These are phyloP conservation scores for Plotosus lineatus DNA, from an alignment of 2,113 vertebrate species.

Conservation along the genomic window DNA sequence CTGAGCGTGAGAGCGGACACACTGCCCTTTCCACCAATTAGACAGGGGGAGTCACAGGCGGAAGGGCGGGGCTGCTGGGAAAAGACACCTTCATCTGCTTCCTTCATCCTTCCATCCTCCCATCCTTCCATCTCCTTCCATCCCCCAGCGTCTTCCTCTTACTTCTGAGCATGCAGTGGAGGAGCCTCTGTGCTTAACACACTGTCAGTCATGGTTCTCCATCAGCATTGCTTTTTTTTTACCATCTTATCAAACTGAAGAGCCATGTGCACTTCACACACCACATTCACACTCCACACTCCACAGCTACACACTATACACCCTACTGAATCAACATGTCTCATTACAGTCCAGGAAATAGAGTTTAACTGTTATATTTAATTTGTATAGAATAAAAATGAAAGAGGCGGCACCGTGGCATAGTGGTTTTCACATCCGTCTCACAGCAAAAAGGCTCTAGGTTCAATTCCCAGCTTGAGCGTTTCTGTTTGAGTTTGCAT, in stretches of 20 bases:
- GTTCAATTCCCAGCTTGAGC: too few relatives aligned
- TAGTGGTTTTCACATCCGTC: too few relatives aligned
- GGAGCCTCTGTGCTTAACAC: conserved; percentile 47
- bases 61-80: conserved; percentile 57
- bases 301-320: neutral
- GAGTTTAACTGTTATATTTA: too few relatives aligned
- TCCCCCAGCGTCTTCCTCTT: conserved; percentile 30
- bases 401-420: too few relatives aligned
- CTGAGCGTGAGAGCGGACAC: conserved; percentile 66
- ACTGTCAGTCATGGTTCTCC: conserved; percentile 30
- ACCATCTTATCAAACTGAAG: conserved; percentile 36
- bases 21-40: conserved; percentile 80
- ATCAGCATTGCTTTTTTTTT: conserved; percentile 28
- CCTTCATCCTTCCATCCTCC: conserved; percentile 52
- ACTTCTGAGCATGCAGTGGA: conserved; percentile 58
- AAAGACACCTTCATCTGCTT: conserved; percentile 66
- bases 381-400: too few relatives aligned
- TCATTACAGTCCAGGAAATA: too few relatives aligned
- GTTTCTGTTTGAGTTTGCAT: too few relatives aligned
- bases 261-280: conserved; percentile 8
- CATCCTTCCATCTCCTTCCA: conserved; percentile 6
- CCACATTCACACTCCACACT: neutral
- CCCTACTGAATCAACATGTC: neutral
- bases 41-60: conserved; percentile 62
- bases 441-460: too few relatives aligned